These are phyloP conservation scores for Diaperis boleti DNA, from an alignment of 2,888 invertebrate genomes.

Conservation along the genomic window DNA sequence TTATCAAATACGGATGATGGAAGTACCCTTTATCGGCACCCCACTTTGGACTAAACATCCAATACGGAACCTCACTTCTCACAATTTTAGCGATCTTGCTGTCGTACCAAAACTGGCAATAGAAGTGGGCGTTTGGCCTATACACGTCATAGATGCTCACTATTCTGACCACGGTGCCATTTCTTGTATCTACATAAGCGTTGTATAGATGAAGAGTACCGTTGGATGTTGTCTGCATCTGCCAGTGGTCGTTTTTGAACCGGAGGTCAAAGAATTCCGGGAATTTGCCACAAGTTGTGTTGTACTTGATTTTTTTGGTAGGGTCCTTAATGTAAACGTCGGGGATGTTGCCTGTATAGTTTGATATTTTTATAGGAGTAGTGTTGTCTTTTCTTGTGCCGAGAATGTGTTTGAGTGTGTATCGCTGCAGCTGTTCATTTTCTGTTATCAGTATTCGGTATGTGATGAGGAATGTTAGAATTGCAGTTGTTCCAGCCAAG, in stretches of 20 bases:
- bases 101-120: constrained; percentile 81
- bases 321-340: constrained; percentile 7
- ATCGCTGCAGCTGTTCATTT: too few relatives aligned
- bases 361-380: too few relatives aligned
- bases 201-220: constrained; percentile 87
- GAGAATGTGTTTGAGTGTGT: too few relatives aligned
- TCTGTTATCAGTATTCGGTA: too few relatives aligned
- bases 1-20: constrained; percentile 87
- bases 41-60: constrained; percentile 90
- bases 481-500: too few relatives aligned
- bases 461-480: too few relatives aligned
- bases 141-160: constrained; percentile 69
- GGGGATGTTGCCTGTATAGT: constrained; percentile 9
- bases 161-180: constrained; percentile 82
- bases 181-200: constrained; percentile 84
- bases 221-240: constrained; percentile 79
- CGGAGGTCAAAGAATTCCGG: constrained; percentile 87
- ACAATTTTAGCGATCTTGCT: constrained; percentile 80
- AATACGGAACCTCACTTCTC: constrained; percentile 86
- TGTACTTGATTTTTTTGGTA: background rate
- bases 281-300: constrained; percentile 77
- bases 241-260: constrained; percentile 91
- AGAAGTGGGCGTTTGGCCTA: background rate
- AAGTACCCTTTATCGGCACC: constrained; percentile 87
- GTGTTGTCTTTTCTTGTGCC: background rate